Conservation (phyloP, 2,888 invertebrate genomes). For the Tetranychus truncatus region DNA sequence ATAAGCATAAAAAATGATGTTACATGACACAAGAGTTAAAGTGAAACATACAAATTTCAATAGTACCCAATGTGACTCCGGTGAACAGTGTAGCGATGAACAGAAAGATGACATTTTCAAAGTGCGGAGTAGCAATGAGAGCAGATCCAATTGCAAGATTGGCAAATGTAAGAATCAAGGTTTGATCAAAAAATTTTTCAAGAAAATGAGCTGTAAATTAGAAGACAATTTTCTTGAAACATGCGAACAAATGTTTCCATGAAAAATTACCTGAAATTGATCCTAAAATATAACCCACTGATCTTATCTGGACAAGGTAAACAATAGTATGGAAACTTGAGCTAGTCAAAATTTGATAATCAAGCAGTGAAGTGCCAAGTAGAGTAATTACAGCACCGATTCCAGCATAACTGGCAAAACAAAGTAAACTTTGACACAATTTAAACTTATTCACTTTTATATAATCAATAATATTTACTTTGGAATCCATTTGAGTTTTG, state of each 20-base stretch:
- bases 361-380: not conserved
- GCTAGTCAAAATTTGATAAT: not conserved
- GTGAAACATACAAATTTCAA: no score
- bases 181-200: no score
- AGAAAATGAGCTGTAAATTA: no score
- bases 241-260: not conserved
- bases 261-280: not conserved
- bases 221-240: not conserved
- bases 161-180: no score
- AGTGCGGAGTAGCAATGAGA: no score
- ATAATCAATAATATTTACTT: not conserved
- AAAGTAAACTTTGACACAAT: not conserved
- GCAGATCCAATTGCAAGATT: no score
- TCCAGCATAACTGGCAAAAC: not conserved
- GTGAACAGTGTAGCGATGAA: no score
- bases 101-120: no score
- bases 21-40: not conserved
- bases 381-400: not conserved
- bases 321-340: not conserved
- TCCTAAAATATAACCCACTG: not conserved
- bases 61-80: no score
- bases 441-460: not conserved
- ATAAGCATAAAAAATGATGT: not conserved
- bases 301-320: not conserved
- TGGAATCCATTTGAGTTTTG: no score